Conservation (phyloP, 2,113 vertebrate species). For the Ophthalmotilapia sp. region DNA sequence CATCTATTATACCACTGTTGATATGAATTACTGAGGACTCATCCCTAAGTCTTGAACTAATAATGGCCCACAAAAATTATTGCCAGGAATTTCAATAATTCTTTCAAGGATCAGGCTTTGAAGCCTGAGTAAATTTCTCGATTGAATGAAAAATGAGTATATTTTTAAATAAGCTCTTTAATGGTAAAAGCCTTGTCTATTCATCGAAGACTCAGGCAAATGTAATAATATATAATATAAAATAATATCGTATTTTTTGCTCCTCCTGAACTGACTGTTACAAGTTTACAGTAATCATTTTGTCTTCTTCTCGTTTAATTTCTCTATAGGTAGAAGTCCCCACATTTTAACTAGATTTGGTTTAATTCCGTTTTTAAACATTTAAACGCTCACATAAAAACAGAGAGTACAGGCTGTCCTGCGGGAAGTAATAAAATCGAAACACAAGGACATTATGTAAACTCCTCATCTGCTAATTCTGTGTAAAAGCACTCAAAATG, state of each 20-base stretch:
- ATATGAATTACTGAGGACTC: constrained; percentile 23
- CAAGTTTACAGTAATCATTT: not conserved
- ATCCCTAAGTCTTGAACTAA: constrained; percentile 12
- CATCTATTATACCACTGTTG: constrained; percentile 6
- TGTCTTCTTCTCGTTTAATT: not conserved
- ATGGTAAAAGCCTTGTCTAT: not conserved
- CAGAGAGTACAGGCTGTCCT: not conserved
- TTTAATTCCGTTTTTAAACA: not conserved
- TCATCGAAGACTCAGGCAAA: not conserved
- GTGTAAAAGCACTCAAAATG: not conserved
- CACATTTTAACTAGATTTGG: not conserved
- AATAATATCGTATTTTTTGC: not conserved
- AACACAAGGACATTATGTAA: not conserved
- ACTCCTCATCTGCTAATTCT: not conserved
- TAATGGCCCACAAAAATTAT: not conserved
- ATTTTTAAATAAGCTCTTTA: not conserved
- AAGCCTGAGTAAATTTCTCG: not conserved
- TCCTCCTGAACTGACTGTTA: not conserved
- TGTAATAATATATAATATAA: not conserved
- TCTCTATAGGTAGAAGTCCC: not conserved
- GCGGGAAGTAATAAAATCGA: not conserved
- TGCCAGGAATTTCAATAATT: constrained; percentile 23
- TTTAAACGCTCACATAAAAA: not conserved
- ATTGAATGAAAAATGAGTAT: not conserved
- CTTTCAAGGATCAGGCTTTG: not conserved